Conservation (phyloP, 2,888 invertebrate genomes). For the Incurvaria masculella region DNA sequence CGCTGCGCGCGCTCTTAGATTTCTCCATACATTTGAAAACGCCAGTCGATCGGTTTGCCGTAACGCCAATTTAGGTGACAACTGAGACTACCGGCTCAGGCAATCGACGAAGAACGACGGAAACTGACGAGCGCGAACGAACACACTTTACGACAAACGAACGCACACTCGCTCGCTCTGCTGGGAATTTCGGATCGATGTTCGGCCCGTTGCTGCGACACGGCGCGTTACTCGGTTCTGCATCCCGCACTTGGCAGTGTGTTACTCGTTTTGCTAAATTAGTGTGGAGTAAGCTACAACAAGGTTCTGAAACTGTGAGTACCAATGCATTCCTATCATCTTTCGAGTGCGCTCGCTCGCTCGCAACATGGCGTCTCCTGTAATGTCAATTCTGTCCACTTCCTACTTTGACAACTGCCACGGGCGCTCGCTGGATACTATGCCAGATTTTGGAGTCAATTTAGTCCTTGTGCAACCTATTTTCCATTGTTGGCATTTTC, state of each 20-base stretch:
- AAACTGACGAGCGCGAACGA: not conserved
- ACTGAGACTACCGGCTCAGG: too few relatives aligned
- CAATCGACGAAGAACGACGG: not conserved
- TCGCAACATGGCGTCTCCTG: constrained; percentile 11
- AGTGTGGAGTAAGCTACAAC: constrained; percentile 59
- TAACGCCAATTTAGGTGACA: too few relatives aligned
- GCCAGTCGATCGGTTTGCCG: too few relatives aligned
- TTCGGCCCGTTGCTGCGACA: constrained; percentile 63
- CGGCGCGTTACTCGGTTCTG: constrained; percentile 66
- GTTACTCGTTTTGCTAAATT: constrained; percentile 58
- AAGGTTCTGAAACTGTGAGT: constrained; percentile 30
- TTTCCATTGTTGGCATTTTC: too few relatives aligned
- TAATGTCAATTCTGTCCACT: not conserved
- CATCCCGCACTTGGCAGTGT: constrained; percentile 67
- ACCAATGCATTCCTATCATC: constrained; percentile 6
- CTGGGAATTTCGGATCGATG: constrained; percentile 65
- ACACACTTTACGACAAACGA: constrained; percentile 39
- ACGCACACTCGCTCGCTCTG: constrained; percentile 25
- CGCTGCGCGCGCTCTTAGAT: too few relatives aligned
- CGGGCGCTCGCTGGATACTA: not conserved
- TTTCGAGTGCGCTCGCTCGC: constrained; percentile 4
- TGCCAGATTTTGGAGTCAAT: too few relatives aligned
- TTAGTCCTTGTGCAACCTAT: too few relatives aligned
- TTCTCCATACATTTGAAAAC: too few relatives aligned
- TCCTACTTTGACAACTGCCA: not conserved